A percentile compares a stretch with the other conserved stretches of the same genome.
Evolutionary conservation across 1,140 invertebrate species (phyloP).

Genomic region (Conopomorpha cramerella): DNA sequence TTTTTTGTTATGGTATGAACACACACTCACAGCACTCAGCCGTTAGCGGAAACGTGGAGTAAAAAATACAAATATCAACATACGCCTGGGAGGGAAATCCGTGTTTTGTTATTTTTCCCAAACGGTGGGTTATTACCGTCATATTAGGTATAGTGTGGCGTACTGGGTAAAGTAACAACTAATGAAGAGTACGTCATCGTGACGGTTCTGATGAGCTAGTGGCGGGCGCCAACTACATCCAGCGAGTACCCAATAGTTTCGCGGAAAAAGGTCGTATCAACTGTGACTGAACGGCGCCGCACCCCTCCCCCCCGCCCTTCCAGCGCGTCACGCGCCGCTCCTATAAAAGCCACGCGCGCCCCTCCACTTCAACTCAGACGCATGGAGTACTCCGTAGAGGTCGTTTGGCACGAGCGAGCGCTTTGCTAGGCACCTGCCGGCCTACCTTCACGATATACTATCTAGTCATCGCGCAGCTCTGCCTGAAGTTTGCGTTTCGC

Average conservation of each 20-base stretch:
- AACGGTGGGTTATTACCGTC: background rate
- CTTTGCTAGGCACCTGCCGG: conserved; percentile 63
- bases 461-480: conserved; percentile 59
- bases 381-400: conserved; percentile 64
- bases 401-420: conserved; percentile 63
- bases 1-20: too few relatives aligned
- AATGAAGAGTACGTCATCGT: background rate
- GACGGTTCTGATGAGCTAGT: background rate
- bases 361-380: conserved; percentile 55
- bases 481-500: conserved; percentile 50
- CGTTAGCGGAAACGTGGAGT: background rate
- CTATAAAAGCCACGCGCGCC: conserved; percentile 59
- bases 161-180: too few relatives aligned
- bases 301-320: conserved; percentile 10
- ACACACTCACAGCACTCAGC: too few relatives aligned
- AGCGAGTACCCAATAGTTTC: too few relatives aligned
- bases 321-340: conserved; percentile 11
- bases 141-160: background rate
- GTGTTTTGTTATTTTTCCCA: background rate
- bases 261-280: conserved; percentile 16
- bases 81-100: too few relatives aligned
- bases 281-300: too few relatives aligned
- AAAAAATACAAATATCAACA: background rate
- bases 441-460: conserved; percentile 48
- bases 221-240: too few relatives aligned